phyloP scores from a whole-genome alignment of 1,140 invertebrate genomes.

The Drosophila arizonae region DNA sequence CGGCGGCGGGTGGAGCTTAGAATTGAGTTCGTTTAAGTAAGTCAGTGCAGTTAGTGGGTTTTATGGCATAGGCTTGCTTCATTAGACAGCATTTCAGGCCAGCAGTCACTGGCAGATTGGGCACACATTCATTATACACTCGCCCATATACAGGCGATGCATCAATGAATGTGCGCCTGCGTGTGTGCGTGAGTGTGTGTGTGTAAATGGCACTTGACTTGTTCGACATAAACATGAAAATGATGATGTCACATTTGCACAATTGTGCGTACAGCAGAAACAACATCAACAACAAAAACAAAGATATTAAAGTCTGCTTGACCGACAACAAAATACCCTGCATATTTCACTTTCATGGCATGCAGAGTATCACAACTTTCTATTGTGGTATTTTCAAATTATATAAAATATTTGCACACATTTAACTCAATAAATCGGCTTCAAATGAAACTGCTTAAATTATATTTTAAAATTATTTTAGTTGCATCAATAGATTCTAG shows the following conservation, averaged over 20 bases:
- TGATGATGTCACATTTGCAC: slow-evolving; percentile 80
- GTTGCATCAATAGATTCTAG: too few species aligned
- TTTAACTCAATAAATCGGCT: too few species aligned
- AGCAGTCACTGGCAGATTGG: slow-evolving; percentile 72
- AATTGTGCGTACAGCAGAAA: slow-evolving; percentile 72
- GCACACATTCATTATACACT: slow-evolving; percentile 67
- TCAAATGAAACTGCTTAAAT: too few species aligned
- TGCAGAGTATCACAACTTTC: too few species aligned
- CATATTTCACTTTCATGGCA: not conserved
- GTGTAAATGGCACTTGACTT: slow-evolving; percentile 77
- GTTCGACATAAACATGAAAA: slow-evolving; percentile 79
- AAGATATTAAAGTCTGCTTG: slow-evolving; percentile 34
- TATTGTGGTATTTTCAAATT: too few species aligned
- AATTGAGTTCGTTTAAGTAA: slow-evolving; percentile 63
- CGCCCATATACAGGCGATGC: slow-evolving; percentile 21
- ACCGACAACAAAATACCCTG: slow-evolving; percentile 13
- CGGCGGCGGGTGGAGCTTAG: slow-evolving; percentile 2
- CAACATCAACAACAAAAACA: slow-evolving; percentile 41
- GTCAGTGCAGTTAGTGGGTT: slow-evolving; percentile 76
- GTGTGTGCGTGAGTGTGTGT: slow-evolving; percentile 27
- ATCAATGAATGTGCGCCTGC: slow-evolving; percentile 1
- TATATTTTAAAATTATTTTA: too few species aligned
- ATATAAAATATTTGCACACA: too few species aligned
- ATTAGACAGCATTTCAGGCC: slow-evolving; percentile 74
- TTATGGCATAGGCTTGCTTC: slow-evolving; percentile 73